Conservation (phyloP, 2,797 vertebrate species). For the Orestias chungarensis region DNA sequence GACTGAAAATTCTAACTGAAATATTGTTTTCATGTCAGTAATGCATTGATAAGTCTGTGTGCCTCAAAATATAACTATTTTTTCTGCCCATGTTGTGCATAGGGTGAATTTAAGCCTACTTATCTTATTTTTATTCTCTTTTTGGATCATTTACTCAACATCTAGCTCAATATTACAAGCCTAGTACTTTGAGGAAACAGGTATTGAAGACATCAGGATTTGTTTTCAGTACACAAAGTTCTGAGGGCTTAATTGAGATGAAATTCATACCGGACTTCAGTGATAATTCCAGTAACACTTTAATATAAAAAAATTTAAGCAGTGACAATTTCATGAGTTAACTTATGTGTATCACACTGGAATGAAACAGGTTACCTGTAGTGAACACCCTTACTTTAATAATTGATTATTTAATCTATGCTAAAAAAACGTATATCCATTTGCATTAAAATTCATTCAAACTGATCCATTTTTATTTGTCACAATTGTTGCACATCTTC, state of each 20-base stretch:
- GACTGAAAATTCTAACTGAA: background rate
- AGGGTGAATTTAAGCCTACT: background rate
- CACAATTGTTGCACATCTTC: too few relatives aligned
- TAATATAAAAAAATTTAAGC: background rate
- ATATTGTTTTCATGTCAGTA: background rate
- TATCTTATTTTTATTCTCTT: background rate
- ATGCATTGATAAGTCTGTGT: slow-evolving; percentile 2
- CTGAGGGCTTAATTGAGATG: background rate
- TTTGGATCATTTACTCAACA: background rate
- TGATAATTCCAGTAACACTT: background rate
- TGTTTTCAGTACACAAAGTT: too few relatives aligned
- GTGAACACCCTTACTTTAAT: background rate
- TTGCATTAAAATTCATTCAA: too few relatives aligned
- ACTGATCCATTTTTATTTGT: too few relatives aligned
- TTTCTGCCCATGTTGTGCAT: background rate
- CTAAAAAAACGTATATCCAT: too few relatives aligned
- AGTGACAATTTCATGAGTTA: background rate
- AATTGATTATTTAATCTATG: background rate
- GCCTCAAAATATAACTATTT: background rate
- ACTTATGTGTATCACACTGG: background rate
- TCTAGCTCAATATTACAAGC: background rate
- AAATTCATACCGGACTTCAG: background rate
- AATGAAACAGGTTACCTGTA: background rate
- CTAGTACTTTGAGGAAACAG: background rate
- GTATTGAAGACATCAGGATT: background rate